Evolutionary conservation across 2,888 invertebrate genomes (phyloP), one percentile per base, ranked within the genome.

Genomic region (Cheilosia pagana): DNA sequence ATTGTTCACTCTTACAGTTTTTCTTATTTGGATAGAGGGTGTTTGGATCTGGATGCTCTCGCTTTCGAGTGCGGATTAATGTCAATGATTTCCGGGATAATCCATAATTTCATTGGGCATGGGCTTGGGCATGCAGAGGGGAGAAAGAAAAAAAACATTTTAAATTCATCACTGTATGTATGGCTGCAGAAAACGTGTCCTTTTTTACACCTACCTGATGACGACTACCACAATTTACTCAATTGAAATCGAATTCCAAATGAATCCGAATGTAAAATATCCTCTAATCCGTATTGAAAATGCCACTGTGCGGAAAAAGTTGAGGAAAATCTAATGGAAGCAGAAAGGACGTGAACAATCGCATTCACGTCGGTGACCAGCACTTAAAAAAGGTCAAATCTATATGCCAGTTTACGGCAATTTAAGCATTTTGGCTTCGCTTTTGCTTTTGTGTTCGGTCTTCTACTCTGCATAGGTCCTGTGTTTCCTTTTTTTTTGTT

Each of bases 361-460:
- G 53, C 39, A 68, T 68, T 70, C 60, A 74, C 62, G 48, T 78
- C 43, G 68, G 68, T 60, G 83, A 83, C 83, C 79, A 74, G 70
- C 68, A 83, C 79, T 83, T 83, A 74, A 79, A 83, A 83, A 78
- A 79, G 83, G 83, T 83, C 74, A 83, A 83, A 83, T 74, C 74
- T 45, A 70, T 74, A 79, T 75, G 70, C 79, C 83, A 83, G 83
- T 83, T 83, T 83, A 83, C 68, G 83, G 83, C 79, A 83, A 75
- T 75, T 83, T 75, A 83, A 74, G 74, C 70, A 59, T 78, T 83
- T 72, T 68, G 53, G 31, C 53, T 76, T 35, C 71, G 8, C 2
- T 6, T 25, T 59, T 16, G 5, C n/a, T 43, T 74, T 70, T 83
- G 68, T 52, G 39, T 19, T 65, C 41, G 19, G 68, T 28, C 70